Percentiles rank a stretch among this genome's conserved stretches.
Conservation (phyloP, 2,888 invertebrate genomes). For the Ischnura elegans region DNA sequence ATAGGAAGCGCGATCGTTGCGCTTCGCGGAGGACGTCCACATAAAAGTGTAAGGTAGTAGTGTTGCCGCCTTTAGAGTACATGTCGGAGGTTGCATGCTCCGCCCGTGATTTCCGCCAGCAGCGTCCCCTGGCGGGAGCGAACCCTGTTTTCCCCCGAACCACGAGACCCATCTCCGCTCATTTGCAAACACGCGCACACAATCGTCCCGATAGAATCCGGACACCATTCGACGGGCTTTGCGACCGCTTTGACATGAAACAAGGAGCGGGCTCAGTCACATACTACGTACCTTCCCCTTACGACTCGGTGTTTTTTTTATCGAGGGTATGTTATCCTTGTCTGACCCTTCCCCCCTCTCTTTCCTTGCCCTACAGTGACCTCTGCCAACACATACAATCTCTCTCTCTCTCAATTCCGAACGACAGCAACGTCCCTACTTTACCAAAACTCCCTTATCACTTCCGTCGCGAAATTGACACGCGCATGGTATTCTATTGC, state of each 20-base stretch:
- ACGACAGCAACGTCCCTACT: not conserved
- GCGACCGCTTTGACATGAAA: slow-evolving; percentile 17
- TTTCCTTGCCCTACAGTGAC: not conserved
- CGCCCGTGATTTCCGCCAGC: not conserved
- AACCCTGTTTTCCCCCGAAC: not conserved
- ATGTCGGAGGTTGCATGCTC: not conserved
- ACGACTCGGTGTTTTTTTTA: not conserved
- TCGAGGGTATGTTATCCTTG: not conserved
- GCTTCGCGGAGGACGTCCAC: no score
- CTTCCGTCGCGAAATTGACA: slow-evolving; percentile 12
- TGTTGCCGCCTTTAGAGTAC: no score
- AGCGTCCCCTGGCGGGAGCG: not conserved
- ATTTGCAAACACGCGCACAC: no score
- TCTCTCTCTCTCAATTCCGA: not conserved
- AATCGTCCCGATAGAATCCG: not conserved
- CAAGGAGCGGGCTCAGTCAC: slow-evolving; percentile 13
- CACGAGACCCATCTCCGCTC: no score
- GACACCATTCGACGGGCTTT: not conserved
- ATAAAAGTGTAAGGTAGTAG: no score
- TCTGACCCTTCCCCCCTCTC: not conserved
- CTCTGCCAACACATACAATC: not conserved
- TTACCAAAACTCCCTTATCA: not conserved
- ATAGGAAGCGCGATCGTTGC: no score
- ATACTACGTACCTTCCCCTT: not conserved
- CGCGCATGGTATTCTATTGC: not conserved